phyloP scores from a whole-genome alignment of 2,888 invertebrate genomes.

The Mantis religiosa region DNA sequence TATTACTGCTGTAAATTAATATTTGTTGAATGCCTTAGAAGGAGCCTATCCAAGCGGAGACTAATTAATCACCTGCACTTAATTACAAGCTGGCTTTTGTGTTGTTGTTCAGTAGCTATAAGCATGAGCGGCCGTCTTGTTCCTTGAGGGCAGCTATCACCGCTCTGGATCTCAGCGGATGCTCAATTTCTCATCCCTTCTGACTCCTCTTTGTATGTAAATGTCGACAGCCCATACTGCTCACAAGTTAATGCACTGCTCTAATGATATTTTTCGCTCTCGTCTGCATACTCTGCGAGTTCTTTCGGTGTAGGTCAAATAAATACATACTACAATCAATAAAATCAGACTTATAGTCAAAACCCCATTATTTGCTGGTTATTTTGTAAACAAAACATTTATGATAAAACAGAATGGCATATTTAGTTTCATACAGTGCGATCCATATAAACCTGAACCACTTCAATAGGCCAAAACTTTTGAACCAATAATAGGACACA shows the following conservation, averaged over 20 bases:
- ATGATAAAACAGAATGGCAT: too few relatives aligned
- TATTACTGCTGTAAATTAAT: too few relatives aligned
- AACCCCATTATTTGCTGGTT: too few relatives aligned
- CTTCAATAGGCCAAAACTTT: too few relatives aligned
- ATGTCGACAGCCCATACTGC: background rate
- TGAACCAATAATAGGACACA: too few relatives aligned
- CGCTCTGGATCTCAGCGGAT: background rate
- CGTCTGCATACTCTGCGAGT: too few relatives aligned
- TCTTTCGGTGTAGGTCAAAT: too few relatives aligned
- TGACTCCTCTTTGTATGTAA: background rate
- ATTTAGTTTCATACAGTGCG: too few relatives aligned
- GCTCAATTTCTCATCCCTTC: background rate
- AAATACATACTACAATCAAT: too few relatives aligned
- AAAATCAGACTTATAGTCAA: too few relatives aligned
- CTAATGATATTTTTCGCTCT: background rate
- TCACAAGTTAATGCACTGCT: background rate
- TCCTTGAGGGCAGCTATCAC: background rate
- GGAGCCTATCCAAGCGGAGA: background rate
- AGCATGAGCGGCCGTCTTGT: background rate
- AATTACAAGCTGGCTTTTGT: background rate
- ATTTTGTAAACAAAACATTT: too few relatives aligned
- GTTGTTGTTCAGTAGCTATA: background rate
- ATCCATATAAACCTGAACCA: too few relatives aligned
- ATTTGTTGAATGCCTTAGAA: background rate
- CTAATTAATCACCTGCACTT: background rate